These are phyloP conservation scores for Formica selysi DNA, from an alignment of 1,140 invertebrate genomes.

Conservation along the genomic window DNA sequence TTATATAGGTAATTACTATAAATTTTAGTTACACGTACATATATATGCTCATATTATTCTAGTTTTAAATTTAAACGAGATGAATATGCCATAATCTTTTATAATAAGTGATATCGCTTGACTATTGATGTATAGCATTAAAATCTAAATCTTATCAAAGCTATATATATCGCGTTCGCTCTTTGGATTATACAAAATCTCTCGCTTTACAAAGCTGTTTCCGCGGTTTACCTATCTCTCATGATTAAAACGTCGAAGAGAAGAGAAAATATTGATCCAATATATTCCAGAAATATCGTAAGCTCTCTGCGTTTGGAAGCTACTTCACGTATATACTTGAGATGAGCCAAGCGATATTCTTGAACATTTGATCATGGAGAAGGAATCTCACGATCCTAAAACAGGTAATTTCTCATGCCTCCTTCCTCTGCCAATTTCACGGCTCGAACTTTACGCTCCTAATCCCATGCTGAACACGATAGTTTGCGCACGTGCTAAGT, in stretches of 20 bases:
- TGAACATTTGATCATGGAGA: conserved; percentile 55
- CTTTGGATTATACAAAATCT: background rate
- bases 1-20: conserved; percentile 18
- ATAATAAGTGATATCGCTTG: background rate
- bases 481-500: background rate
- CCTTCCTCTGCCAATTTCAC: conserved; percentile 6
- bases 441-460: background rate
- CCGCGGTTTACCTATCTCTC: background rate
- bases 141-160: background rate
- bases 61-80: background rate
- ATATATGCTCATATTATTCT: background rate
- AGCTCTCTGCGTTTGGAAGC: background rate
- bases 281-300: conserved; percentile 24
- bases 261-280: conserved; percentile 41
- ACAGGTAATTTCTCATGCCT: conserved; percentile 31
- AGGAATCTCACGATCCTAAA: conserved; percentile 14
- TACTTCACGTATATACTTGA: background rate
- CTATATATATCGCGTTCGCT: too few relatives aligned
- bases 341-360: conserved; percentile 23
- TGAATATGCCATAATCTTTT: background rate
- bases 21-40: background rate
- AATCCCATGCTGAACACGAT: conserved; percentile 21
- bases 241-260: background rate
- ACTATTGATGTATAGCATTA: background rate
- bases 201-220: background rate